Evolutionary conservation across 2,888 invertebrate species (phyloP).

Genomic region (Athalia circularis): DNA sequence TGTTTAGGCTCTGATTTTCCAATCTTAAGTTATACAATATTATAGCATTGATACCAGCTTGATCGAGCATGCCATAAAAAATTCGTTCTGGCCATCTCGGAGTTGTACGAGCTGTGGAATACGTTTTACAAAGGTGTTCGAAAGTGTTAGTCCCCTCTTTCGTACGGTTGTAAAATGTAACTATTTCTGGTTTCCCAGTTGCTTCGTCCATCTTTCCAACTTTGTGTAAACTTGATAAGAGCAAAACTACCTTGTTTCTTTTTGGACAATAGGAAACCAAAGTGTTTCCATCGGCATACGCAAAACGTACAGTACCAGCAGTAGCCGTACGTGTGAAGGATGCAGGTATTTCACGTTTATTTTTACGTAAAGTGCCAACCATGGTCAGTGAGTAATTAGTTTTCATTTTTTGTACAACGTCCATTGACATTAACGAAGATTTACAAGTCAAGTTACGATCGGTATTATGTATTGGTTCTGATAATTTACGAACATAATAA

Average conservation of each 20-base stretch:
- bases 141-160: conserved; percentile 56
- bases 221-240: conserved; percentile 49
- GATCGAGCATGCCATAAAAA: conserved; percentile 57
- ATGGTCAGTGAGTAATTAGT: conserved; percentile 26
- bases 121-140: conserved; percentile 54
- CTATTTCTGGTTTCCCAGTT: conserved; percentile 52
- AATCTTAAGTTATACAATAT: conserved; percentile 47
- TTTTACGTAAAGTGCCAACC: conserved; percentile 54
- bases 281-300: conserved; percentile 46
- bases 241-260: conserved; percentile 50
- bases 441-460: no score
- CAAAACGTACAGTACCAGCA: conserved; percentile 41
- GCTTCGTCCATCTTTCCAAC: conserved; percentile 46
- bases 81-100: conserved; percentile 53
- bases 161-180: conserved; percentile 54
- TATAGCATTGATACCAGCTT: conserved; percentile 52
- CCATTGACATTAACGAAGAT: no score
- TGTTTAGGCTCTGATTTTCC: conserved; percentile 20
- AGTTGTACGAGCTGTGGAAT: conserved; percentile 49
- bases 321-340: conserved; percentile 41
- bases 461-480: no score
- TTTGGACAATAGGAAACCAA: conserved; percentile 51
- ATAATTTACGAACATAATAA: no score
- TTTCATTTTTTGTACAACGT: no score
- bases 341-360: conserved; percentile 53